A percentile compares a stretch with the other conserved stretches of the same genome.
phyloP scores from a whole-genome alignment of 2,113 vertebrate species.

The Mastomys coucha region DNA sequence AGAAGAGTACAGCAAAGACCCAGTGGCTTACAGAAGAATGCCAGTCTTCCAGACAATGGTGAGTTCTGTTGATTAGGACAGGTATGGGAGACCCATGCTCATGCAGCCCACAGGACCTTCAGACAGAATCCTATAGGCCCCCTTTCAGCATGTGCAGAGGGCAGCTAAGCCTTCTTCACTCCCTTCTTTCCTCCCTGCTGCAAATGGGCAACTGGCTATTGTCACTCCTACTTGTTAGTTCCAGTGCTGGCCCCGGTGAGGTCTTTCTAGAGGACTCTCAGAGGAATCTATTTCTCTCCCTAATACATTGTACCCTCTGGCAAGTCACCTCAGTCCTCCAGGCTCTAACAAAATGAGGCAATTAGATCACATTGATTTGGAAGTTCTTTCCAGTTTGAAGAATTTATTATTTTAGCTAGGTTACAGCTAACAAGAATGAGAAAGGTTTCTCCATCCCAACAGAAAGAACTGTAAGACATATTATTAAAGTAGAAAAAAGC shows the following conservation, averaged over 20 bases:
- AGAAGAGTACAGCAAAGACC: not conserved
- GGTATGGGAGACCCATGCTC: not conserved
- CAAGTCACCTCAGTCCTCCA: constrained; percentile 56
- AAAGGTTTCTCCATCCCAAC: constrained; percentile 18
- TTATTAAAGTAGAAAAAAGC: constrained; percentile 65
- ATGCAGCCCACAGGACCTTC: not conserved
- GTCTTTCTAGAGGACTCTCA: constrained; percentile 31
- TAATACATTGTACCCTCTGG: not conserved
- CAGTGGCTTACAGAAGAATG: not conserved
- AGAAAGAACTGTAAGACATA: constrained; percentile 32
- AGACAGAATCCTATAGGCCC: not conserved
- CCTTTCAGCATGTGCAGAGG: not conserved
- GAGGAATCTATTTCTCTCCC: constrained; percentile 41
- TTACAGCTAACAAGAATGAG: constrained; percentile 44
- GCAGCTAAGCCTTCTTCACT: not conserved
- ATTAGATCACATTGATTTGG: constrained; percentile 72
- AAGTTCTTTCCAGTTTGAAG: constrained; percentile 62
- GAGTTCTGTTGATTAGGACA: not conserved
- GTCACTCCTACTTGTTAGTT: constrained; percentile 23
- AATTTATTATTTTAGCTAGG: constrained; percentile 72
- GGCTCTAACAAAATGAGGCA: constrained; percentile 69
- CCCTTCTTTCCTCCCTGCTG: not conserved
- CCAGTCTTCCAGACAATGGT: not conserved
- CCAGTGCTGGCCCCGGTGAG: not conserved
- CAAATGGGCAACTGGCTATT: not conserved